Evolutionary conservation across 2,888 invertebrate species (phyloP).

Genomic region (Pinctada fucata): DNA sequence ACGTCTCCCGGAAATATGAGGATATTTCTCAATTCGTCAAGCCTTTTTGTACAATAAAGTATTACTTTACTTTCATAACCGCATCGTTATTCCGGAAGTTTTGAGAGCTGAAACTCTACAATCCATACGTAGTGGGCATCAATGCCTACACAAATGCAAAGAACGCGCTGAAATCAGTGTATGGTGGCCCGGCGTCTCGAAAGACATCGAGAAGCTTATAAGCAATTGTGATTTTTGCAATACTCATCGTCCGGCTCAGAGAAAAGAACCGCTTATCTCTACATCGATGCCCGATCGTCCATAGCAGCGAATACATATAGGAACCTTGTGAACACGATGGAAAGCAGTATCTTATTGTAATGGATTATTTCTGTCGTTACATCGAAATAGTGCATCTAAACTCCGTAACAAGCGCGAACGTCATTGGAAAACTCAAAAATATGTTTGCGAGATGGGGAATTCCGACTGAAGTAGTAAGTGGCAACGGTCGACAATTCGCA

Average conservation of each 20-base stretch:
- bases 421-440: conserved; percentile 38
- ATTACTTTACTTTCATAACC: conserved; percentile 18
- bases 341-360: conserved; percentile 32
- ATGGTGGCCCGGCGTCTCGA: conserved; percentile 18
- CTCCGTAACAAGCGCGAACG: conserved; percentile 9
- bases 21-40: conserved; percentile 21
- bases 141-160: conserved; percentile 5
- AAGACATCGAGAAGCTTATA: conserved; percentile 15
- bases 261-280: conserved; percentile 15
- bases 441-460: conserved; percentile 27
- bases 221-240: conserved; percentile 20
- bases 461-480: conserved; percentile 14
- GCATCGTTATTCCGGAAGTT: conserved; percentile 20
- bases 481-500: conserved; percentile 19
- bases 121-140: neutral
- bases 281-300: conserved; percentile 9
- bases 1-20: conserved; percentile 10
- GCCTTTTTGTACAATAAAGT: conserved; percentile 30
- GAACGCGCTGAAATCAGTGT: conserved; percentile 1
- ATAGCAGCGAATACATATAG: conserved; percentile 23
- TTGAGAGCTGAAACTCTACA: conserved; percentile 14
- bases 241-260: neutral
- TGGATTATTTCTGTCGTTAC: conserved; percentile 45
- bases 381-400: conserved; percentile 32
- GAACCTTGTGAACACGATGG: conserved; percentile 36